These are phyloP conservation scores for Eulemur coronatus DNA, from an alignment of 2,797 vertebrate genomes.

Conservation along the genomic window DNA sequence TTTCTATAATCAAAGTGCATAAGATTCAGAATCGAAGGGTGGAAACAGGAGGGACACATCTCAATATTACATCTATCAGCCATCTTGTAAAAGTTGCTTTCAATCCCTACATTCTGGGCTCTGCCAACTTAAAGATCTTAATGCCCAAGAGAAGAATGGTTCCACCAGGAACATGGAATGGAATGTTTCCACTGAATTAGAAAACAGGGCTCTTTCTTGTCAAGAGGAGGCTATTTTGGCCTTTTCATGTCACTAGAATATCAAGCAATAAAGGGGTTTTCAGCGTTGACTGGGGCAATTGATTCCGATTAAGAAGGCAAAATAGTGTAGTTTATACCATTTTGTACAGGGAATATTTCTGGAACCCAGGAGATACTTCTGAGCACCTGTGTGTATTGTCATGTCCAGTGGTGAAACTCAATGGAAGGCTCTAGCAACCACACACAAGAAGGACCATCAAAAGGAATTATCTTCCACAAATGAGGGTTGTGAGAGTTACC, in stretches of 20 bases:
- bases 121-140: neutral
- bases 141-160: neutral
- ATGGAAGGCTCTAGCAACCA: neutral
- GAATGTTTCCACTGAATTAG: neutral
- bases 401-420: neutral
- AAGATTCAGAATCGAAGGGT: neutral
- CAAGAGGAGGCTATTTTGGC: neutral
- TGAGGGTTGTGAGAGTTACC: neutral
- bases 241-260: neutral
- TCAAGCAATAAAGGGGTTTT: neutral
- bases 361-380: neutral
- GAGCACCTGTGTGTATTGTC: neutral
- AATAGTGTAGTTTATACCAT: neutral
- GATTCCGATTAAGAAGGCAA: neutral
- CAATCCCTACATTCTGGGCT: neutral
- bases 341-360: neutral
- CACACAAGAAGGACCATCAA: neutral
- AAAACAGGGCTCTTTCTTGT: neutral
- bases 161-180: neutral
- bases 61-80: neutral
- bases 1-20: neutral
- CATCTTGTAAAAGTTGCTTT: neutral
- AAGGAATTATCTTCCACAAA: neutral
- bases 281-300: neutral
- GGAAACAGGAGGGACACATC: neutral